Evolutionary conservation across 2,797 vertebrate species (phyloP).

Genomic region (Myiotriccus ornatus): DNA sequence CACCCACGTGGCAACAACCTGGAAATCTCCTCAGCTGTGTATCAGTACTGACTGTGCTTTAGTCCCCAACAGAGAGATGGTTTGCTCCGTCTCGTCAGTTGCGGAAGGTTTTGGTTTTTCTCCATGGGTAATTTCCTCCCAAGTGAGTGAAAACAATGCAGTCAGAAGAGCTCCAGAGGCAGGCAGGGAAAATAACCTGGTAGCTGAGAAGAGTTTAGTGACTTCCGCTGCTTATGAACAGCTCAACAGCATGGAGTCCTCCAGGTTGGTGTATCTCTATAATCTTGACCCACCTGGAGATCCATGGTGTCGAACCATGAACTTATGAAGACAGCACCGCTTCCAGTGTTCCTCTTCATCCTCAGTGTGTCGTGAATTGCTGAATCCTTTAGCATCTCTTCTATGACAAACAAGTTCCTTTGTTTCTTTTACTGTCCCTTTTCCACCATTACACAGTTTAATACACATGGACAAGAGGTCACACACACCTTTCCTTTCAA

Average conservation of each 20-base stretch:
- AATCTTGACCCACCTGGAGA: constrained; percentile 82
- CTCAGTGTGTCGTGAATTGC: background rate
- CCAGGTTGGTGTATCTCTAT: constrained; percentile 82
- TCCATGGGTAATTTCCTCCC: background rate
- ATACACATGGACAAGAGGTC: background rate
- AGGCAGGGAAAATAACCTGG: background rate
- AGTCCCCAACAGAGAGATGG: background rate
- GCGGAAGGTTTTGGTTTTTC: background rate
- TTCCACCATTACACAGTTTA: background rate
- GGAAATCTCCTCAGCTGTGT: background rate
- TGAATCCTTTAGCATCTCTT: background rate
- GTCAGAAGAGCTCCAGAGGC: background rate
- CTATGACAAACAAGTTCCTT: background rate
- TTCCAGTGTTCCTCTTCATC: constrained; percentile 69
- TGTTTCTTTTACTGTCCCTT: background rate
- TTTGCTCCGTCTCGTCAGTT: background rate
- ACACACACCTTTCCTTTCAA: background rate
- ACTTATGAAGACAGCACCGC: constrained; percentile 61
- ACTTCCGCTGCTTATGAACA: constrained; percentile 73
- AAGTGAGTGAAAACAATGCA: background rate
- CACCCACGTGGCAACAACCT: background rate
- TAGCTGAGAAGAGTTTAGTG: constrained; percentile 45
- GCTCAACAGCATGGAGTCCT: constrained; percentile 83
- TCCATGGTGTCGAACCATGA: constrained; percentile 81
- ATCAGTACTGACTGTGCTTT: background rate